These are phyloP conservation scores for Protonemura montana DNA, from an alignment of 2,888 invertebrate species.

Conservation along the genomic window DNA sequence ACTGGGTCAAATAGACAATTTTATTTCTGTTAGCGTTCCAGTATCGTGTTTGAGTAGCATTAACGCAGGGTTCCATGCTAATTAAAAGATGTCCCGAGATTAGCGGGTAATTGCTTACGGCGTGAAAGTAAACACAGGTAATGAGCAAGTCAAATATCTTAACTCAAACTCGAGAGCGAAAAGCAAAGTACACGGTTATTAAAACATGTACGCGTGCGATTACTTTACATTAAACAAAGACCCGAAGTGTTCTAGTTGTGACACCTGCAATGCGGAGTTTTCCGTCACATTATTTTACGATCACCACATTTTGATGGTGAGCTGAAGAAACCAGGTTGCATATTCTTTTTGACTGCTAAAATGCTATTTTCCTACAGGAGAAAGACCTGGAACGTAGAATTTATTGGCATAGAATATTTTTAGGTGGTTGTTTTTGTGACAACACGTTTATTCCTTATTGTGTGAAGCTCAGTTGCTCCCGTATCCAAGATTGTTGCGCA, in stretches of 20 bases:
- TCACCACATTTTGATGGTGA: not conserved
- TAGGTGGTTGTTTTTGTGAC: too few species aligned
- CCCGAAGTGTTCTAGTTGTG: not conserved
- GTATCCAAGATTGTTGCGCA: too few species aligned
- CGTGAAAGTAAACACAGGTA: not conserved
- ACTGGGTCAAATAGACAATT: not conserved
- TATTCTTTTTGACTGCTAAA: not conserved
- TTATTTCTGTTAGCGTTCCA: constrained; percentile 12
- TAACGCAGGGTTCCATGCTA: not conserved
- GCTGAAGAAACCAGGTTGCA: not conserved
- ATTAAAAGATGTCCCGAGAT: constrained; percentile 4
- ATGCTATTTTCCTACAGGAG: not conserved
- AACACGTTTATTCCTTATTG: too few species aligned
- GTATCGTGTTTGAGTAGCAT: not conserved
- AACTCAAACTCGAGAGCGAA: not conserved
- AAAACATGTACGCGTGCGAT: not conserved
- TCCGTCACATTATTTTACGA: not conserved
- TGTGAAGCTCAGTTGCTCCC: too few species aligned
- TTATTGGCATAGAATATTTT: not conserved
- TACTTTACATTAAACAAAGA: not conserved
- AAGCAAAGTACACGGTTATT: not conserved
- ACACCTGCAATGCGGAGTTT: constrained; percentile 21
- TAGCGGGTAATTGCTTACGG: not conserved
- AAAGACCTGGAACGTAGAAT: not conserved
- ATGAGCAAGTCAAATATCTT: constrained; percentile 1